A percentile compares a stretch with the other conserved stretches of the same genome.
phyloP scores from a whole-genome alignment of 2,797 vertebrate species.

The Eremophila alpestris region DNA sequence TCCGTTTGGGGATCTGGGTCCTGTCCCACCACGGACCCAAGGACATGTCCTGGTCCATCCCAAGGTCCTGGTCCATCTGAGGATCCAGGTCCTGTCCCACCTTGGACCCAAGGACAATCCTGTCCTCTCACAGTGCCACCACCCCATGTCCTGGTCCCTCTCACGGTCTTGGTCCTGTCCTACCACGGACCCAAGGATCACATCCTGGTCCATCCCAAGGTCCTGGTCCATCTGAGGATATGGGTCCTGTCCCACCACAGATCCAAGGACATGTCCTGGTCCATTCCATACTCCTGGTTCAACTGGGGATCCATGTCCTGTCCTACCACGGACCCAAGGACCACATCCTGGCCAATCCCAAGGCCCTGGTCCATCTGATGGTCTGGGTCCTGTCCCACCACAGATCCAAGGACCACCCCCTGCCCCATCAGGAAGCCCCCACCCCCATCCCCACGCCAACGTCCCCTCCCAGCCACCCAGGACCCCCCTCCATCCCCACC shows the following conservation, averaged over 20 bases:
- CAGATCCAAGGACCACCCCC: too few relatives aligned
- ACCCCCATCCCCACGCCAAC: neutral
- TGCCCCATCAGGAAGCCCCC: neutral
- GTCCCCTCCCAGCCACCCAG: neutral
- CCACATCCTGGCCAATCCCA: neutral
- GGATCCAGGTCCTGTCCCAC: accelerated
- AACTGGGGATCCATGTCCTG: neutral
- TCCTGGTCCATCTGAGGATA: neutral
- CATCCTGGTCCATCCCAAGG: neutral
- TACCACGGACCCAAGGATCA: neutral
- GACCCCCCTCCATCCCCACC: neutral
- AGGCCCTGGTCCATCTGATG: neutral
- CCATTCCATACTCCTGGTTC: neutral
- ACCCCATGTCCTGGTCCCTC: neutral
- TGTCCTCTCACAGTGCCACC: too few relatives aligned
- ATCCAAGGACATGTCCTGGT: accelerated
- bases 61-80: neutral
- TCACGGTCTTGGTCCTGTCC: neutral
- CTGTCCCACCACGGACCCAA: too few relatives aligned
- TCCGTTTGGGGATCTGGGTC: too few relatives aligned
- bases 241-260: accelerated
- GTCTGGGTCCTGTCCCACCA: accelerated
- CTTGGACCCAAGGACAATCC: neutral
- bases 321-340: neutral
- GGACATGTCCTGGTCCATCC: too few relatives aligned